Conservation (phyloP, 2,113 vertebrate genomes). For the Ameiurus melas region DNA sequence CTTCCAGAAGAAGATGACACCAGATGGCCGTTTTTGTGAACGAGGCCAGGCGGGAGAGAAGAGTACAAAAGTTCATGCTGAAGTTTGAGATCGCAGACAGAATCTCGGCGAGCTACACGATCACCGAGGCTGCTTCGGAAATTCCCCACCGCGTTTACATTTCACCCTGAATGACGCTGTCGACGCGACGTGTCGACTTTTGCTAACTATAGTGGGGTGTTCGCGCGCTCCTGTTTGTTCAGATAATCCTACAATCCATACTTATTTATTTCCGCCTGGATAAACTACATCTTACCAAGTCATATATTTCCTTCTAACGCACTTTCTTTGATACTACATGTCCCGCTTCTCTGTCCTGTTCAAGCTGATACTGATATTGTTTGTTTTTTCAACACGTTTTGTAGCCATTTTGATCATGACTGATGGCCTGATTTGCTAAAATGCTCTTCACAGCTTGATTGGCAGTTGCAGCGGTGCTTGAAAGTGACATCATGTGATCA, state of each 20-base stretch:
- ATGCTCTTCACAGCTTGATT: conserved; percentile 12
- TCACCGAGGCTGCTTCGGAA: background rate
- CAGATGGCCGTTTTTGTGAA: conserved; percentile 14
- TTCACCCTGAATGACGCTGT: background rate
- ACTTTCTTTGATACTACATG: background rate
- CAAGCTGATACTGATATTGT: background rate
- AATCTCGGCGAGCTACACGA: too few species aligned
- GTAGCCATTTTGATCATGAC: too few species aligned
- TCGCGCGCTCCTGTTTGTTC: background rate
- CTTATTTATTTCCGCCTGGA: background rate
- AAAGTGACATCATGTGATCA: too few species aligned
- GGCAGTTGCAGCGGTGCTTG: background rate
- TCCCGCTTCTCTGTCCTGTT: background rate
- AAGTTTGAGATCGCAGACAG: background rate
- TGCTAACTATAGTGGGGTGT: too few species aligned
- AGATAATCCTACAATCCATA: background rate
- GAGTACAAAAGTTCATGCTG: conserved; percentile 14
- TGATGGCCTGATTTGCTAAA: too few species aligned
- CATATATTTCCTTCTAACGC: background rate
- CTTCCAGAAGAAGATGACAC: conserved; percentile 18
- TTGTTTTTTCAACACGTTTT: too few species aligned
- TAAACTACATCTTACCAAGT: background rate
- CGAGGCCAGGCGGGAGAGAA: background rate
- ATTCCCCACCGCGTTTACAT: background rate
- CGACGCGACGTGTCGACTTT: too few species aligned